Percentiles rank a stretch among this genome's conserved stretches.
Evolutionary conservation across 2,113 vertebrate species (phyloP).

Genomic region (Nanorana parkeri): DNA sequence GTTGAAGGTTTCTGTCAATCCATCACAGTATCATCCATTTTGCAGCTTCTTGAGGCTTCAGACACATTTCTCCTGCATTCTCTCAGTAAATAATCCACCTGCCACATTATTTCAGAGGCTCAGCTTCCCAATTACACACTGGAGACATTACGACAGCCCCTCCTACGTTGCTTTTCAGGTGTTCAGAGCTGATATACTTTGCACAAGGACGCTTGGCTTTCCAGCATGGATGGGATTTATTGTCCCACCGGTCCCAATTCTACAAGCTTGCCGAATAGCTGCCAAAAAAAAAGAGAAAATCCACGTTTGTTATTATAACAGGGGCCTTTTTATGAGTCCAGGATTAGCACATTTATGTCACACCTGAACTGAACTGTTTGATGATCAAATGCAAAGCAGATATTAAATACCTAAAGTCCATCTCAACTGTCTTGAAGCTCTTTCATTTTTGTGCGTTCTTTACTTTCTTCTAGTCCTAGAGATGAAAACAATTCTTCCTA

Average conservation of each 20-base stretch:
- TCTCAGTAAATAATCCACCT: neutral
- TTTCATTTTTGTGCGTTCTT: neutral
- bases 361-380: neutral
- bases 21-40: neutral
- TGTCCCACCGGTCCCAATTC: neutral
- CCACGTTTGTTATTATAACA: slow-evolving; percentile 4
- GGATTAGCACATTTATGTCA: slow-evolving; percentile 32
- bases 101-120: neutral
- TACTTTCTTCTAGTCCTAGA: neutral
- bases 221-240: neutral
- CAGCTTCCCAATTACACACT: neutral
- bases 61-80: neutral
- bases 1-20: too few species aligned
- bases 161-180: slow-evolving; percentile 13
- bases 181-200: slow-evolving; percentile 22
- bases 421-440: neutral
- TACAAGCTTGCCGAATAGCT: neutral
- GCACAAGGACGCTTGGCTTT: neutral
- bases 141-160: neutral
- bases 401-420: slow-evolving; percentile 2
- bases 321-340: neutral
- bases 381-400: neutral
- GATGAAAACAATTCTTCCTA: slow-evolving; percentile 4
- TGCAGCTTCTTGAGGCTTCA: neutral
- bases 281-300: neutral